phyloP scores from a whole-genome alignment of 2,113 vertebrate genomes.

The Glaucidium brasilianum region DNA sequence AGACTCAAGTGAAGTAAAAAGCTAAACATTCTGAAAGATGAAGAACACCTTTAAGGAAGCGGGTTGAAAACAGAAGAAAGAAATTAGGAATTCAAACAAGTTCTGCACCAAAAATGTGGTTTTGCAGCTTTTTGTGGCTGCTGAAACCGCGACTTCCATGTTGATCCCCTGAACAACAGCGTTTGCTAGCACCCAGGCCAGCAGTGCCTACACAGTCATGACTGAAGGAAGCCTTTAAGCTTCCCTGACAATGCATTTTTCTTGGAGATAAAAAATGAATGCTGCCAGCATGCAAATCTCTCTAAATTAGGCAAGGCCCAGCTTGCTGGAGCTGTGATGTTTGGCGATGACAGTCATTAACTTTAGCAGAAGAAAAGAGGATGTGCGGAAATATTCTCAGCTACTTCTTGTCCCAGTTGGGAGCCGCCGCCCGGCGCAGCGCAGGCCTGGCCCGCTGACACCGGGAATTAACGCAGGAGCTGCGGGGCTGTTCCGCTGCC shows the following conservation, averaged over 20 bases:
- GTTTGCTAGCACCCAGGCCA: constrained; percentile 17
- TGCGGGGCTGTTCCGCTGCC: no score
- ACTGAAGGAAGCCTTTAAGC: constrained; percentile 56
- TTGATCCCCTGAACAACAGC: constrained; percentile 3
- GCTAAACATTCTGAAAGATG: not conserved
- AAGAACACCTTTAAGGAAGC: not conserved
- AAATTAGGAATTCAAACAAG: not conserved
- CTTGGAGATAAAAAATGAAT: constrained; percentile 47
- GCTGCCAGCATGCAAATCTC: constrained; percentile 69
- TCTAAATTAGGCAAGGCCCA: constrained; percentile 50
- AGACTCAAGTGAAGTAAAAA: not conserved
- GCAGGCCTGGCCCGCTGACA: rapidly evolving
- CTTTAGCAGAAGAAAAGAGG: not conserved
- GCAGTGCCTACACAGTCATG: not conserved
- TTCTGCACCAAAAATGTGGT: not conserved
- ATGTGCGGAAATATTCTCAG: not conserved
- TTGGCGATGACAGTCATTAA: not conserved
- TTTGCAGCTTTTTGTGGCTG: not conserved
- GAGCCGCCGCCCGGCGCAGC: not conserved
- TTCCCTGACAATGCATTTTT: constrained; percentile 39
- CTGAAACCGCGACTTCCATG: not conserved
- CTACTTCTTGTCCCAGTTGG: not conserved
- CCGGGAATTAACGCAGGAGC: not conserved
- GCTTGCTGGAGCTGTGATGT: not conserved
- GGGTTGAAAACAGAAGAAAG: not conserved